Evolutionary conservation across 2,888 invertebrate genomes (phyloP), one percentile per base, ranked within the genome.

Genomic region (Volucella bombylans): DNA sequence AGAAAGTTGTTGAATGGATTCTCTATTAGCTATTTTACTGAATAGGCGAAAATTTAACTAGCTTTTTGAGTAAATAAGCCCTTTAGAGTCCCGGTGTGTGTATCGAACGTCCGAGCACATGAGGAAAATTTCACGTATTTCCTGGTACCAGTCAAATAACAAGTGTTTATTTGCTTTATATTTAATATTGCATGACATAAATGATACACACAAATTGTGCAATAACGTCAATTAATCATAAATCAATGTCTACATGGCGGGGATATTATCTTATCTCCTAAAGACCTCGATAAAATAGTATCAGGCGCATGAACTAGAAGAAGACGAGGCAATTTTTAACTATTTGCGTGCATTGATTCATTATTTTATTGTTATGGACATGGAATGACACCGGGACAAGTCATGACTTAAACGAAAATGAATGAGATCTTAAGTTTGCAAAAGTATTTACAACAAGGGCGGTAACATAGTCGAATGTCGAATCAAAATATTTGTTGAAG

Each of bases 341-440:
- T 61, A 61, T 61, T 61, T 47, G 45, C 8, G 45, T 47, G n/a
- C 61, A 4, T n/a, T 45, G 45, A 61, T 43, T 61, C 61, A 47
- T 23, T 12, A 1, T 18, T 18, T 23, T 12, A 1, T 18, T 18
- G 57, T 14, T 39, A 31, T 14, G n/a, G 39, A 14, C 39, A 39
- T 55, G 8, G 15, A 55, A 23, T 23, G 4, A 23, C 23, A 23
- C 23, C 23, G 3, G 23, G 23, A 39, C 57, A 59, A 39, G 14
- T 55, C 39, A 55, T 55, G 38, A 55, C 38, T 52, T 8, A 3
- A 15, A 38, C n/a, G n/a, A 55, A 55, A 55, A 38, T 23, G 10
- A 39, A 41, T 15, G 15, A 11, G 39, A 14, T 57, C 15, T 23
- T 57, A 55, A 39, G n/a, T 39, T n/a, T 15, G 41, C 57, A 57